Evolutionary conservation across 2,113 vertebrate species (phyloP).

Genomic region (Podocnemis expansa): DNA sequence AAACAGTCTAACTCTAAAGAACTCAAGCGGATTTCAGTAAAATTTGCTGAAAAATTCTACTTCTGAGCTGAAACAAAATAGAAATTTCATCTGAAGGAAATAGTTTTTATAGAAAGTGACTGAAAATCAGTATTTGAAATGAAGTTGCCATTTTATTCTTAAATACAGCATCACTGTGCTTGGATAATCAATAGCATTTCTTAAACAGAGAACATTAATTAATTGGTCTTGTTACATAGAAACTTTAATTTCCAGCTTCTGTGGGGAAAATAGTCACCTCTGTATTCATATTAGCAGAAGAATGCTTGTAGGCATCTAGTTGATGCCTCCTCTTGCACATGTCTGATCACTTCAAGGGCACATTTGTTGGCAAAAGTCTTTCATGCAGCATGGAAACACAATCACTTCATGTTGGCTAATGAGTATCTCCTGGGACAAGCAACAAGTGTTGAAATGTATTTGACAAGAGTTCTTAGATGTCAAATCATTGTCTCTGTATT

Average conservation of each 20-base stretch:
- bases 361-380: background rate
- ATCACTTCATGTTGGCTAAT: background rate
- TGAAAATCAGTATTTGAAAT: background rate
- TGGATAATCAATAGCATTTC: background rate
- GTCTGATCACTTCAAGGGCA: background rate
- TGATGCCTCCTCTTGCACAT: background rate
- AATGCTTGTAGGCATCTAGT: background rate
- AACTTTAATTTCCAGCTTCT: background rate
- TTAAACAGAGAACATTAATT: background rate
- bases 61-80: constrained; percentile 32
- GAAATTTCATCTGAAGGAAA: constrained; percentile 39
- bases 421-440: constrained; percentile 12
- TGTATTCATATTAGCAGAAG: background rate
- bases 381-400: background rate
- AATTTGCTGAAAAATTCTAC: constrained; percentile 30
- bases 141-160: constrained; percentile 24
- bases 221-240: constrained; percentile 2
- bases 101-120: constrained; percentile 32
- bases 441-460: background rate
- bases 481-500: background rate
- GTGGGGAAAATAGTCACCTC: background rate
- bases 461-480: background rate
- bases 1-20: constrained; percentile 44
- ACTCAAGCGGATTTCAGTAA: constrained; percentile 47
- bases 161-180: background rate